Percentiles rank a stretch among this genome's conserved stretches.
Conservation (phyloP, 2,888 invertebrate genomes). For the Pollenia angustigena region DNA sequence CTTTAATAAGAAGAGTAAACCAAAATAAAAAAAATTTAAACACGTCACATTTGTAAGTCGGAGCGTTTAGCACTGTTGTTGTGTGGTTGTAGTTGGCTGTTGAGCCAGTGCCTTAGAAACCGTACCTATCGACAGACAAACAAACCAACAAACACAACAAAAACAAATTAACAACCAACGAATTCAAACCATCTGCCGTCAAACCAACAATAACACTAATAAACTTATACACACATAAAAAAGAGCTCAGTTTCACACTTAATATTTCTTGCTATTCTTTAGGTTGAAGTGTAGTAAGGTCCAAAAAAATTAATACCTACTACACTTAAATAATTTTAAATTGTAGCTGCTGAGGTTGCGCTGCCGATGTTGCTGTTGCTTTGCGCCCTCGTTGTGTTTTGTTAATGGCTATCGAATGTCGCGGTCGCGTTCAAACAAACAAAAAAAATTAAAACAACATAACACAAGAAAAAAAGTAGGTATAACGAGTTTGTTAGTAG, state of each 20-base stretch:
- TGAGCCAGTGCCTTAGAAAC: constrained; percentile 68
- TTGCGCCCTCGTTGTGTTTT: constrained; percentile 58
- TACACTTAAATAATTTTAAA: constrained; percentile 65
- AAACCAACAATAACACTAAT: constrained; percentile 45
- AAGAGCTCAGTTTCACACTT: constrained; percentile 60
- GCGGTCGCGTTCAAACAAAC: constrained; percentile 65
- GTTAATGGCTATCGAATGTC: constrained; percentile 64
- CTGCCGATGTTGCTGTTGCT: constrained; percentile 35
- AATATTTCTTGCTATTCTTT: constrained; percentile 60
- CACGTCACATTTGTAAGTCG: constrained; percentile 73
- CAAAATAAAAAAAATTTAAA: constrained; percentile 53
- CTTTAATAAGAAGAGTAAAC: constrained; percentile 13
- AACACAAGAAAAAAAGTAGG: constrained; percentile 20
- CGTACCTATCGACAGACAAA: constrained; percentile 66
- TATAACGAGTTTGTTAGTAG: constrained; percentile 21
- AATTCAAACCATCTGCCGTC: constrained; percentile 56
- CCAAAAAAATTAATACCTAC: constrained; percentile 46
- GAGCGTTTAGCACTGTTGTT: constrained; percentile 73
- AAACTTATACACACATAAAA: constrained; percentile 19
- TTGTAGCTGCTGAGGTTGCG: constrained; percentile 47
- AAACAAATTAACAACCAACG: constrained; percentile 34
- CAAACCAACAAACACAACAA: constrained; percentile 37
- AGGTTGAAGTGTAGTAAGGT: constrained; percentile 59
- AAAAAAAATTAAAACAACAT: constrained; percentile 24
- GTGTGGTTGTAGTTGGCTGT: constrained; percentile 69